Percentiles rank a stretch among this genome's conserved stretches.
Evolutionary conservation across 2,888 invertebrate genomes (phyloP).

Genomic region (Cerceris ruficornis): DNA sequence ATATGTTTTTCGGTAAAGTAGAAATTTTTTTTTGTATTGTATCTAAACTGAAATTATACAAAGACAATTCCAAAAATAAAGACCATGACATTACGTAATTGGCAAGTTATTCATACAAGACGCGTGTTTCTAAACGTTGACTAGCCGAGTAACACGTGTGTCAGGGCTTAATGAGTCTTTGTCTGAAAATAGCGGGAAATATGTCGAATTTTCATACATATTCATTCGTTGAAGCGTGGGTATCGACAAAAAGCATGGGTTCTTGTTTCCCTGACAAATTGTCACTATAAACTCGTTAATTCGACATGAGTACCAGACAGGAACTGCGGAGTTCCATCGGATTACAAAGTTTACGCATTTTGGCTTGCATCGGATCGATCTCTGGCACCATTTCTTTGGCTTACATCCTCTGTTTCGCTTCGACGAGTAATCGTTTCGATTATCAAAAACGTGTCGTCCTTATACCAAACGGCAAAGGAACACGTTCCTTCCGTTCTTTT

Average conservation of each 20-base stretch:
- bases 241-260: not conserved
- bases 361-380: conserved; percentile 37
- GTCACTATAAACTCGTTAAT: conserved; percentile 37
- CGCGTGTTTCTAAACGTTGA: not conserved
- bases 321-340: not conserved
- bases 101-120: not conserved
- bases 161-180: not conserved
- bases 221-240: not conserved
- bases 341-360: conserved; percentile 52
- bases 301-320: conserved; percentile 18
- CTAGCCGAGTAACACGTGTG: not conserved
- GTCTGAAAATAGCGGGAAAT: not conserved
- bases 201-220: not conserved
- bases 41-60: too few relatives aligned
- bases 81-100: not conserved
- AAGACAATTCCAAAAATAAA: too few relatives aligned
- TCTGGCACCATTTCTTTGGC: conserved; percentile 58
- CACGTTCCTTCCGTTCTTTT: too few relatives aligned
- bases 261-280: conserved; percentile 28
- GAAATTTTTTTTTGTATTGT: too few relatives aligned
- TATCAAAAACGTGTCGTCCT: conserved; percentile 29
- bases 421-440: conserved; percentile 9
- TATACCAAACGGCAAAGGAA: not conserved
- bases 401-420: conserved; percentile 13
- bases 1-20: too few relatives aligned